Evolutionary conservation across 2,888 invertebrate species (phyloP), one percentile per base, ranked within the genome.

Genomic region (Archaeoteleia sp.): DNA sequence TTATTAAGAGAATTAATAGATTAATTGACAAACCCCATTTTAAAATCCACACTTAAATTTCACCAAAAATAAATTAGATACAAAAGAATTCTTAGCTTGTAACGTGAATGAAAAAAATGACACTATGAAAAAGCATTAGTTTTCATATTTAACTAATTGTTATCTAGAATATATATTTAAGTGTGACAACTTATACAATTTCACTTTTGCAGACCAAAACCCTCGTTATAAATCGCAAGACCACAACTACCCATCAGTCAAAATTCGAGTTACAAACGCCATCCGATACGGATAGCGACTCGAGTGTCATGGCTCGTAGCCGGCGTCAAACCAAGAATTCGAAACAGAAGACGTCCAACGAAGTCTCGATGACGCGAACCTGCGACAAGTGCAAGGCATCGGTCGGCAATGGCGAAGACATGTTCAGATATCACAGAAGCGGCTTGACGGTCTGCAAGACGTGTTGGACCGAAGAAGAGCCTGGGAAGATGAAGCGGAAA

Each of bases 391-490:
- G 84, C 54, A 43, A 74, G 0, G 45, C 12, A 7, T 7, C 40
- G 7, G 65, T 82, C 1, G 65, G 69, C 5, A 62, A 42, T 46
- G 76, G 74, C 0, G 53, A 68, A 0, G 77, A 79, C 25, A 78
- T 78, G 74, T 81, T 76, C 32, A 75, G 78, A 67, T 73, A 77
- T 60, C 75, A 82, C 39, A 69, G 69, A 10, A 79, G 80, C 0
- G 78, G 76, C n/a, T 12, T 58, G n/a, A 79, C 70, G 1, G 75
- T 83, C 0, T 85, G 85, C 57, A 82, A 78, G 54, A 66, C 58
- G 10, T 84, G 84, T 69, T 83, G 79, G 82, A 48, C 73, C 2
- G 75, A 67, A 1, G 74, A 70, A 42, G 78, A 81, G 62, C 76
- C 74, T 0, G 60, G 12, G 34, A 71, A 15, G 34, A 12, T 29